These are phyloP conservation scores for Jaculus jaculus DNA, from an alignment of 2,113 vertebrate genomes.

Conservation along the genomic window DNA sequence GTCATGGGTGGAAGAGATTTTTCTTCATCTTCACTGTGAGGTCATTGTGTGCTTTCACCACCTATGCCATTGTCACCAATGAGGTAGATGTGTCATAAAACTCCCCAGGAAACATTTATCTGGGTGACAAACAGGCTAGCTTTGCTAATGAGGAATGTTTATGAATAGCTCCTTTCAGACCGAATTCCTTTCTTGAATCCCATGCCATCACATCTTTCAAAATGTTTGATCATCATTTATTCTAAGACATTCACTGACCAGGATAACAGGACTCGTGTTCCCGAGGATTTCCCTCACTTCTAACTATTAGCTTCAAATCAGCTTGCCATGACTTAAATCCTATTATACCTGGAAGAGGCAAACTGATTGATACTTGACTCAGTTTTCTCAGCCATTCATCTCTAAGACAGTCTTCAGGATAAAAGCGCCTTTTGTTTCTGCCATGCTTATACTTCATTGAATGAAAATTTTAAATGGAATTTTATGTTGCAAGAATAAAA, in stretches of 20 bases:
- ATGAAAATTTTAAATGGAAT: background rate
- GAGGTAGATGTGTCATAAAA: background rate
- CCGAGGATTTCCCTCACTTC: background rate
- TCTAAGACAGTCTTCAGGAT: background rate
- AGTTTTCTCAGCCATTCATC: background rate
- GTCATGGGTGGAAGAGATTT: background rate
- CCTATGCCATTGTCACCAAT: background rate
- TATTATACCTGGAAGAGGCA: background rate
- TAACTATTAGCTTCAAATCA: background rate
- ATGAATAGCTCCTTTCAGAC: background rate
- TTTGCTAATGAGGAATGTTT: background rate
- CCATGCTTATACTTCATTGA: background rate
- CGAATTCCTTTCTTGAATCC: background rate
- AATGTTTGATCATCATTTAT: background rate
- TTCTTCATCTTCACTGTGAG: background rate
- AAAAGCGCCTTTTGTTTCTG: constrained; percentile 2
- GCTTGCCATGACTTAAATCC: background rate
- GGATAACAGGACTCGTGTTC: background rate
- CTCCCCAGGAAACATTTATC: background rate
- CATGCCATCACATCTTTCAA: background rate
- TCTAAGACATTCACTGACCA: background rate
- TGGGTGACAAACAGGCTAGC: background rate
- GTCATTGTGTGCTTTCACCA: background rate
- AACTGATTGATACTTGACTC: background rate
- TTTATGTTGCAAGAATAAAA: background rate